Percentiles rank a stretch among this genome's conserved stretches.
phyloP scores from a whole-genome alignment of 1,140 invertebrate genomes.

The Thrips palmi region DNA sequence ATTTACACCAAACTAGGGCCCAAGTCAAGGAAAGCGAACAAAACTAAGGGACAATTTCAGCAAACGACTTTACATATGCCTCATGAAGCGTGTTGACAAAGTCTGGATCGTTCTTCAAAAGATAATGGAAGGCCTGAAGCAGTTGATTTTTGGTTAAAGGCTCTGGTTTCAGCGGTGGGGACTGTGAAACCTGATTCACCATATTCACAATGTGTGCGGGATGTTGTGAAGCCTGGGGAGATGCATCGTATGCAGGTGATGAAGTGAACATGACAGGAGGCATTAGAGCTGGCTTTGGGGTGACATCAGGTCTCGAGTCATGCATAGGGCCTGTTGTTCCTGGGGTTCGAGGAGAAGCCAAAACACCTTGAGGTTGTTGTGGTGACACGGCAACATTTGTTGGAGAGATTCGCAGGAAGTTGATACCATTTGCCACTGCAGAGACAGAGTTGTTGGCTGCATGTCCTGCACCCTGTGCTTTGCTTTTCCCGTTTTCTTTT shows the following conservation, averaged over 20 bases:
- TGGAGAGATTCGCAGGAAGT: conserved; percentile 29
- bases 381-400: conserved; percentile 24
- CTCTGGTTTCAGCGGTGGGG: conserved; percentile 29
- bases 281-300: conserved; percentile 54
- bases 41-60: no score
- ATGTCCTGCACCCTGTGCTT: conserved; percentile 20
- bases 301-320: no score
- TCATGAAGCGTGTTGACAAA: conserved; percentile 77
- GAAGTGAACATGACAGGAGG: conserved; percentile 66
- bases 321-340: conserved; percentile 29
- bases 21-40: no score
- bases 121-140: conserved; percentile 68
- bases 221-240: no score
- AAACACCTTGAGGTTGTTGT: conserved; percentile 19
- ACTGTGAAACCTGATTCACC: no score
- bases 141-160: conserved; percentile 72
- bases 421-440: conserved; percentile 29
- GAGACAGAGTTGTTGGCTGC: conserved; percentile 16
- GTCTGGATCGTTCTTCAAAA: conserved; percentile 69
- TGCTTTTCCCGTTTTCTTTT: no score
- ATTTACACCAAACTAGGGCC: no score
- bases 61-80: conserved; percentile 70
- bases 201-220: no score
- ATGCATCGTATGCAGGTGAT: conserved; percentile 14
- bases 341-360: conserved; percentile 27